These are phyloP conservation scores for Siniperca undulata DNA, from an alignment of 2,797 vertebrate species.

Conservation along the genomic window DNA sequence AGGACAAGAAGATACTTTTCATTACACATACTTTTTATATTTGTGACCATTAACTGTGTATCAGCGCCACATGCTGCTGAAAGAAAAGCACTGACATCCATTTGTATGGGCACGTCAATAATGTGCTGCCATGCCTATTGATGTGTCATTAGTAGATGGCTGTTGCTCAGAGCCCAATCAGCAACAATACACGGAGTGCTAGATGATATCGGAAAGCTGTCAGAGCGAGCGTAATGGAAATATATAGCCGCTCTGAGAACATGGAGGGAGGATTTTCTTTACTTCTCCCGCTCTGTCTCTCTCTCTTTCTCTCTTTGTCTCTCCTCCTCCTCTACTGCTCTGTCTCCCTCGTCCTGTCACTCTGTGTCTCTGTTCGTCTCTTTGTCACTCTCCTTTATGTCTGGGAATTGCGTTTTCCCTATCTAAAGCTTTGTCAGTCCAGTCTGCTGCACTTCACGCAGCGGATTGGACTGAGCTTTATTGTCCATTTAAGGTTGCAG, in stretches of 20 bases:
- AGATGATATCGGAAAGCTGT: constrained; percentile 72
- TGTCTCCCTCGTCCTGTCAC: constrained; percentile 22
- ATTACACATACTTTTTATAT: constrained; percentile 5
- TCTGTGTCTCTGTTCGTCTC: constrained; percentile 27
- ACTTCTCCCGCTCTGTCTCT: neutral
- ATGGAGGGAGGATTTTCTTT: constrained; percentile 45
- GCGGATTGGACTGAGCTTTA: constrained; percentile 44
- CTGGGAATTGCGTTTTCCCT: constrained; percentile 43
- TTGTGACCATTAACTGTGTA: constrained; percentile 24
- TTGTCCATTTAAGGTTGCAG: constrained; percentile 49
- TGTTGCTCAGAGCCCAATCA: constrained; percentile 66
- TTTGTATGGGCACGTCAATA: constrained; percentile 57
- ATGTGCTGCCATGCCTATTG: constrained; percentile 48
- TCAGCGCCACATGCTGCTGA: constrained; percentile 2
- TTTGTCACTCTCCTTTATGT: constrained; percentile 40
- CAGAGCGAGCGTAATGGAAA: constrained; percentile 70
- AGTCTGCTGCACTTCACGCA: neutral
- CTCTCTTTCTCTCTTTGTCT: neutral
- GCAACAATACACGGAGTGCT: constrained; percentile 58
- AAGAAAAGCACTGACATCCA: constrained; percentile 32
- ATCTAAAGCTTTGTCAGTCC: constrained; percentile 46
- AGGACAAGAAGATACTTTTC: constrained; percentile 15
- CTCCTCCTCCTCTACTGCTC: neutral
- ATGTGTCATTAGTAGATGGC: constrained; percentile 57
- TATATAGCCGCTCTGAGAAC: constrained; percentile 45